Evolutionary conservation across 2,797 vertebrate genomes (phyloP), one percentile per base, ranked within the genome.

Genomic region (Dipus sagitta): DNA sequence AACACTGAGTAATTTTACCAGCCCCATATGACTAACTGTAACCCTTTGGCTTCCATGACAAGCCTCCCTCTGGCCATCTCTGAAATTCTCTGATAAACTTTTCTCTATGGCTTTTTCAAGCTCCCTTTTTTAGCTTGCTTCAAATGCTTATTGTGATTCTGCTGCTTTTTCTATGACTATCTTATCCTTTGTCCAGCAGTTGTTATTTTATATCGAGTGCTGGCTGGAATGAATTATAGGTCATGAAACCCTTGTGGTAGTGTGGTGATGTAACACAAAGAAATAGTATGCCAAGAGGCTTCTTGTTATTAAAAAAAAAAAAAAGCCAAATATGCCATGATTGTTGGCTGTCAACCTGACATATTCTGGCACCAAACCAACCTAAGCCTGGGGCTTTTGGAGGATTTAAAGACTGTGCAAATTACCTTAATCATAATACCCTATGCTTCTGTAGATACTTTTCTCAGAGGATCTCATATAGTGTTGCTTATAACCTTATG

Each of bases 351-450:
- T 96, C 96, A 93, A 23, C 92, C 67, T 54, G 77, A 67, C 82
- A 38, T 83, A 84, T 88, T 28, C 0, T n/a, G 71, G 97, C 95
- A 95, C 32, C 93, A 92, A 94, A 97, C 88, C 93, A 97, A 96
- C 92, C 87, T 64, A 94, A 81, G 82, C 91, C 91, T 95, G 87
- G 52, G 92, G 91, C 93, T 91, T 77, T 96, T 86, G 3, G 47
- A 97, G 82, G 92, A 89, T 93, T 83, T 93, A 71, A 71, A 71
- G 72, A 58, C 85, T 92, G 58, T 96, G 83, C n/a, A 90, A 94
- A 88, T 83, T 93, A n/a, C 94, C 94, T 95, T 94, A 95, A 94
- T 96, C 95, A 92, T 93, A 92, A 78, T 78, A 86, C 23, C 28
- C 72, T 94, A 65, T 89, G 38, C 62, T 95, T 79, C n/a, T 30